These are phyloP conservation scores for Ormia ochracea DNA, from an alignment of 2,888 invertebrate genomes.

Conservation along the genomic window DNA sequence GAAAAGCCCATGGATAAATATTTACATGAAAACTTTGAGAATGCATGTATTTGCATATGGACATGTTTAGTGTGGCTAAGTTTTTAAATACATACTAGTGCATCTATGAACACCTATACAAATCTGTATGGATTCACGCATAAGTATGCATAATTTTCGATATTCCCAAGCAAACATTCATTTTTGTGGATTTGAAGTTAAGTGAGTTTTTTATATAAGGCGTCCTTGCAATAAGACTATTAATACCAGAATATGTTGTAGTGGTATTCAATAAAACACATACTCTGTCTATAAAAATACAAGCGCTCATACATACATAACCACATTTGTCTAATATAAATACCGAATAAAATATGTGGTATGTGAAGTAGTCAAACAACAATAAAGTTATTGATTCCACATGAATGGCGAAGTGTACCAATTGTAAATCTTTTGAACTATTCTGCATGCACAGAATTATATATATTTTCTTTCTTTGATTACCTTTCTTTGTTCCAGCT, in stretches of 20 bases:
- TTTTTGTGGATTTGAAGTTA: background rate
- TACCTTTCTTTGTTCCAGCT: conserved; percentile 20
- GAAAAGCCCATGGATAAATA: background rate
- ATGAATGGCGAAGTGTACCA: conserved; percentile 47
- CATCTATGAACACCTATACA: background rate
- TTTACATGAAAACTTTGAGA: background rate
- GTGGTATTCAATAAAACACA: background rate
- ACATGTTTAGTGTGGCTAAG: background rate
- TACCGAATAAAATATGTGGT: conserved; percentile 1
- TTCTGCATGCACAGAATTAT: background rate
- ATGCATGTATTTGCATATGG: background rate
- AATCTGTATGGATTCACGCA: background rate
- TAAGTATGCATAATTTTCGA: background rate
- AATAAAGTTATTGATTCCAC: conserved; percentile 62
- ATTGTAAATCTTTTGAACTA: conserved; percentile 17
- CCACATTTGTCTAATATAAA: background rate
- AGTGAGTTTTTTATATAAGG: background rate
- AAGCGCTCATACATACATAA: background rate
- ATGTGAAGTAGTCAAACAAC: conserved; percentile 30
- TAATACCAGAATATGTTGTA: conserved; percentile 30
- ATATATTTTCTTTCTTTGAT: no score
- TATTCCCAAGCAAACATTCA: background rate
- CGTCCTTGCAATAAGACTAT: conserved; percentile 13
- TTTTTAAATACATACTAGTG: background rate
- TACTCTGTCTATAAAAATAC: background rate